Base-by-base conservation (phyloP, 2,113 vertebrate species). In the Istiophorus platypterus region DNA sequence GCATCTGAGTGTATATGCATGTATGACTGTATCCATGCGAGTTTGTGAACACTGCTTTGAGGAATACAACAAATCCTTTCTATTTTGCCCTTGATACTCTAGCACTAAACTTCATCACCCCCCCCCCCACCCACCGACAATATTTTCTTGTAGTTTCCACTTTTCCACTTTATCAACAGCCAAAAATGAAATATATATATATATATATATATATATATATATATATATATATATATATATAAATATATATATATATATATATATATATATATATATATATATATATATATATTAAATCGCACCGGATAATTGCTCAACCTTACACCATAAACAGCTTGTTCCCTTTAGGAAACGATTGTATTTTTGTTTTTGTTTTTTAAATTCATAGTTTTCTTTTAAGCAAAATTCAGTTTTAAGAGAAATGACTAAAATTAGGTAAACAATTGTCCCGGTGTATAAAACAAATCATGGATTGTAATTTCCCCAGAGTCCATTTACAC, bases 321-420 rank as follows among this genome's bases (percentile, higher is more conserved):
- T 49, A 29, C 70, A 63, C 79, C 34, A 12, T 41, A 74, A 45
- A 75, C 34, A 67, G 41, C 42, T 59, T 18, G 39, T 37, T 37
- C 27, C 7, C 4, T 69, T 27, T 12, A 18, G 18, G 27, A 27
- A 12, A 76, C 29, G 6, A 13, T 4, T 67, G 54, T 12, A 5
- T 24, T 26, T 57, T 4, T 2, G 0, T 22, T n/a, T 47, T 47
- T 42, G 12, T 2, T 22, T n/a, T 47, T 47, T 42, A 13, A 0
- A 4, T 52, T 13, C 7, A 41, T 7, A 2, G 1, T 66, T 71
- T 31, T 22, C 22, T 52, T 83, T 15, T 14, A 31, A 12, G 31
- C 17, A 0, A 66, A 17, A 45, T 37, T 56, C 5, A 12, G 54
- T 37, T 34, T 8, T 22, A 10, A 39, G 1, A 29, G 7, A 39